Evolutionary conservation across 1,140 invertebrate genomes (phyloP).

Genomic region (Heliothis virescens): DNA sequence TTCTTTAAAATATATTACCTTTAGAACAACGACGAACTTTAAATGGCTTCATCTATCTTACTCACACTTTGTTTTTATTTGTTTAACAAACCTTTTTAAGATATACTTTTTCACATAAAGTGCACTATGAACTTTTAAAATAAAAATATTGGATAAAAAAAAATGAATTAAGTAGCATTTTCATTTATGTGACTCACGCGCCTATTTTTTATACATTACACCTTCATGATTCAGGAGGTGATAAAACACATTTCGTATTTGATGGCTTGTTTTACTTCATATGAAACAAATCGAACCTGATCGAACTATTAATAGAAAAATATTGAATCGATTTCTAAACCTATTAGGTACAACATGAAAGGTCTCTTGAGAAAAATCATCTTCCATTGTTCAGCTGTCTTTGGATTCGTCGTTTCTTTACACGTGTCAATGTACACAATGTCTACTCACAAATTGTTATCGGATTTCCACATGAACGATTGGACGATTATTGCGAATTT

Average conservation of each 20-base stretch:
- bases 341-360: background rate
- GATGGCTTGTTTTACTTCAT: background rate
- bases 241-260: background rate
- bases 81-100: too few species aligned
- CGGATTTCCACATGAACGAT: conserved; percentile 31
- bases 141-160: background rate
- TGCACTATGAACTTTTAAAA: too few species aligned
- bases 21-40: background rate
- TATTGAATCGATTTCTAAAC: too few species aligned
- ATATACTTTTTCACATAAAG: too few species aligned
- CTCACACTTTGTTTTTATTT: background rate
- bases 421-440: background rate
- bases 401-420: background rate
- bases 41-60: background rate
- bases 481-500: conserved; percentile 37
- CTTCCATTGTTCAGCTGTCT: conserved; percentile 2
- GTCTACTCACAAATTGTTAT: conserved; percentile 30
- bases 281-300: background rate
- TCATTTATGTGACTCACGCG: too few species aligned
- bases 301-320: too few species aligned
- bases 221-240: too few species aligned
- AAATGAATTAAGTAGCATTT: too few species aligned
- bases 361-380: background rate
- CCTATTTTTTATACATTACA: too few species aligned
- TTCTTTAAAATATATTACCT: conserved; percentile 10